Evolutionary conservation across 2,888 invertebrate species (phyloP).

Genomic region (Poecilus cupreus): DNA sequence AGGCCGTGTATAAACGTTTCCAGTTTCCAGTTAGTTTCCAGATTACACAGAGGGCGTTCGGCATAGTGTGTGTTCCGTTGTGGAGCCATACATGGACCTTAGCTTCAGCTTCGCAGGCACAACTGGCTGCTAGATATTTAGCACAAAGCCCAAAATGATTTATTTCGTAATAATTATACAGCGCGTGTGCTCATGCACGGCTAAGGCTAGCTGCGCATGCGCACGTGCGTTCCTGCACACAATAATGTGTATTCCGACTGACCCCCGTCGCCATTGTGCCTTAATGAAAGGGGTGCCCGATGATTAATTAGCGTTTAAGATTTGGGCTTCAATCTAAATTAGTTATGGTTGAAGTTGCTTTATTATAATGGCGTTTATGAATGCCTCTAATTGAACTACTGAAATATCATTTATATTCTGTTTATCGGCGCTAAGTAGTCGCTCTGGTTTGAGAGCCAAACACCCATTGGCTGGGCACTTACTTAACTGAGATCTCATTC

Average conservation of each 20-base stretch:
- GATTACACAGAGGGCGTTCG: slow-evolving; percentile 2
- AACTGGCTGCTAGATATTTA: slow-evolving; percentile 39
- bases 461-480: slow-evolving; percentile 1
- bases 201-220: slow-evolving; percentile 27
- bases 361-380: slow-evolving; percentile 58
- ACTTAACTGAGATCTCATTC: slow-evolving; percentile 3
- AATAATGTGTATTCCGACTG: slow-evolving; percentile 49
- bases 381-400: slow-evolving; percentile 57
- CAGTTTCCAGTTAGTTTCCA: slow-evolving; percentile 20
- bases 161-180: slow-evolving; percentile 57
- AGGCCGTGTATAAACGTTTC: neutral
- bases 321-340: slow-evolving; percentile 58
- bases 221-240: slow-evolving; percentile 29
- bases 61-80: neutral
- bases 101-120: neutral
- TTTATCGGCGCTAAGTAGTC: slow-evolving; percentile 56
- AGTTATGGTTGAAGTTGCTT: slow-evolving; percentile 58
- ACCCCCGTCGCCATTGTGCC: slow-evolving; percentile 51
- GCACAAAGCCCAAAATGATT: slow-evolving; percentile 56
- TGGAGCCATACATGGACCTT: neutral
- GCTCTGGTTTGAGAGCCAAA: slow-evolving; percentile 13
- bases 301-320: slow-evolving; percentile 58
- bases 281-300: slow-evolving; percentile 54
- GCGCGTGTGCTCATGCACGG: slow-evolving; percentile 31
- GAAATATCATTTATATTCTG: slow-evolving; percentile 59